Conservation (phyloP, 2,888 invertebrate species). For the Protonemura montana region DNA sequence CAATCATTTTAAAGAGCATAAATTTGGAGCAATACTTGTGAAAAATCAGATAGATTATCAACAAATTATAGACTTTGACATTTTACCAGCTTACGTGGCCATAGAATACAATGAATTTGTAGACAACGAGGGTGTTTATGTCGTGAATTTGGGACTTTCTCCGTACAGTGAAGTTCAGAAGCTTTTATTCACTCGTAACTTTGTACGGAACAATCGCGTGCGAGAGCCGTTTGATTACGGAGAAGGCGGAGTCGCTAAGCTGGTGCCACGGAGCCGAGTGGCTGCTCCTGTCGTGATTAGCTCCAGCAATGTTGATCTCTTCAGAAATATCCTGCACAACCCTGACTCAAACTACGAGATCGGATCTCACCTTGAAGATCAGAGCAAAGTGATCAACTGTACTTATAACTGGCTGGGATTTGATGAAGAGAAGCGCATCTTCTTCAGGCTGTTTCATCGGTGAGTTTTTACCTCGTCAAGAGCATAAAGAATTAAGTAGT, state of each 20-base stretch:
- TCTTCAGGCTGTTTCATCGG: constrained; percentile 76
- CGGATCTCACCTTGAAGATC: constrained; percentile 93
- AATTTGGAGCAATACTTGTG: constrained; percentile 83
- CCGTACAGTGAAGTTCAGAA: constrained; percentile 85
- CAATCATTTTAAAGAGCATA: constrained; percentile 86
- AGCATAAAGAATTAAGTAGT: no score
- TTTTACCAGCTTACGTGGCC: constrained; percentile 72
- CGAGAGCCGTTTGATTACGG: constrained; percentile 81
- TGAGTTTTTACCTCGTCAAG: no score
- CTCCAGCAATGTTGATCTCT: constrained; percentile 83
- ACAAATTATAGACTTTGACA: constrained; percentile 79
- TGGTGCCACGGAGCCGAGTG: constrained; percentile 90
- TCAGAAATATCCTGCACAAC: constrained; percentile 91
- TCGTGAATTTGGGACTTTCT: constrained; percentile 85
- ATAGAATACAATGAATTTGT: constrained; percentile 90
- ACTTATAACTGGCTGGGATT: constrained; percentile 93
- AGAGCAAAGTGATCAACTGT: constrained; percentile 92
- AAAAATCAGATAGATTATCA: constrained; percentile 82
- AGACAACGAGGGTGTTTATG: constrained; percentile 84
- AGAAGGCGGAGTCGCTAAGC: constrained; percentile 69
- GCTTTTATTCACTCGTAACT: constrained; percentile 86
- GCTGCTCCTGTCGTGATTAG: constrained; percentile 92
- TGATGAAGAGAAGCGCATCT: constrained; percentile 75
- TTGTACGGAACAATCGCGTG: constrained; percentile 84
- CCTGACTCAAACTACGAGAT: constrained; percentile 91